These are phyloP conservation scores for Bombyx mandarina DNA, from an alignment of 1,140 invertebrate species.

Conservation along the genomic window DNA sequence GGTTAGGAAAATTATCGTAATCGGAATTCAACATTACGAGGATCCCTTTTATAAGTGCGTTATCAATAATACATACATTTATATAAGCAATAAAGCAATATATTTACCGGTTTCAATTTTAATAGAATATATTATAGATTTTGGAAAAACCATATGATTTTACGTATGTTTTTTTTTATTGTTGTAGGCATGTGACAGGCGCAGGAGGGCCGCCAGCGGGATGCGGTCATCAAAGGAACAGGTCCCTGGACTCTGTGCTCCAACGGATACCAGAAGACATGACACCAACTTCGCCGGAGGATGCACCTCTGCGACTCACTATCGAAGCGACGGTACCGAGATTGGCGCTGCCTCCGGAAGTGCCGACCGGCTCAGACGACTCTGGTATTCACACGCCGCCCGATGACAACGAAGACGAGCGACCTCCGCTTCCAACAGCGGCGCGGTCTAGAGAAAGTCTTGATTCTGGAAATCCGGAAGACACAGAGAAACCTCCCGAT, in stretches of 20 bases:
- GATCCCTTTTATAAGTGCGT: slow-evolving; percentile 64
- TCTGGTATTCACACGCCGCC: slow-evolving; percentile 82
- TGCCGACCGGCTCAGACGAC: slow-evolving; percentile 86
- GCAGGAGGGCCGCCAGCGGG: slow-evolving; percentile 55
- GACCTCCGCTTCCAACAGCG: slow-evolving; percentile 46
- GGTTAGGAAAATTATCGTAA: slow-evolving; percentile 62
- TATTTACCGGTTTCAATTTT: too few species aligned
- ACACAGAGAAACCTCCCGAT: slow-evolving; percentile 62
- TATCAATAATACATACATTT: not conserved
- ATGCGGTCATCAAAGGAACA: slow-evolving; percentile 86
- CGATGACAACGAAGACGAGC: slow-evolving; percentile 47
- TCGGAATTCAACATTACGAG: slow-evolving; percentile 59
- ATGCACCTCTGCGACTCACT: slow-evolving; percentile 77
- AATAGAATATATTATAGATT: not conserved
- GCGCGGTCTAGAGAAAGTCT: slow-evolving; percentile 78
- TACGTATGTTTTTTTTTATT: slow-evolving; percentile 11
- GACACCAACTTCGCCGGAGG: slow-evolving; percentile 84
- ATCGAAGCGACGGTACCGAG: slow-evolving; percentile 82
- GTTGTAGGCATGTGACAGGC: slow-evolving; percentile 61
- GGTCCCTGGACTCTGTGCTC: slow-evolving; percentile 88
- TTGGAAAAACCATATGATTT: not conserved
- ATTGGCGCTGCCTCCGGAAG: slow-evolving; percentile 84
- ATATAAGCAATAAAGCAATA: too few species aligned
- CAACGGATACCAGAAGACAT: slow-evolving; percentile 89
- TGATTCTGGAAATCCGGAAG: slow-evolving; percentile 77